Evolutionary conservation across 2,113 vertebrate species (phyloP).

Genomic region (Chrysemys picta): DNA sequence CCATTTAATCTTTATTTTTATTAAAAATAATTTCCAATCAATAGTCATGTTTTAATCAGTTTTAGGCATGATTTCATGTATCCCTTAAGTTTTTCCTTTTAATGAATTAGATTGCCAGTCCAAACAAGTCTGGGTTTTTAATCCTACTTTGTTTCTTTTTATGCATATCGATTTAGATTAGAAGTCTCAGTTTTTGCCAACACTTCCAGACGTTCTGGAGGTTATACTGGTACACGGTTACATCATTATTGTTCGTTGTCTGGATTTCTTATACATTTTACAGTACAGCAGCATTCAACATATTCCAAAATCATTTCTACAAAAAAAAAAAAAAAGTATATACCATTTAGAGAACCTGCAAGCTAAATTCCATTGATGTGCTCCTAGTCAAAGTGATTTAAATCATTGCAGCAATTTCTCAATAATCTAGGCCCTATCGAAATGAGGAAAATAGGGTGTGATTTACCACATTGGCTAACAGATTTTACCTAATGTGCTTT

Average conservation of each 20-base stretch:
- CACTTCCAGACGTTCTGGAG: conserved; percentile 62
- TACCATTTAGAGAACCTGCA: not conserved
- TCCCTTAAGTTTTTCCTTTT: conserved; percentile 39
- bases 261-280: conserved; percentile 51
- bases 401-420: not conserved
- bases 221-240: conserved; percentile 29
- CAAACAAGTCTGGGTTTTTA: conserved; percentile 59
- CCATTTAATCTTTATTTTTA: not conserved
- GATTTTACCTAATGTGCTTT: not conserved
- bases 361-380: not conserved
- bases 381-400: not conserved
- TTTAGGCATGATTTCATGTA: conserved; percentile 54
- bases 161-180: conserved; percentile 67
- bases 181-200: conserved; percentile 48
- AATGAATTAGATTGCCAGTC: conserved; percentile 60
- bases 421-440: not conserved
- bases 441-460: not conserved
- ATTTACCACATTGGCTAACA: not conserved
- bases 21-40: not conserved
- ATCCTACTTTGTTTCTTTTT: conserved; percentile 51
- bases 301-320: not conserved
- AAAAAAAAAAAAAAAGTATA: not conserved
- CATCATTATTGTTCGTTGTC: conserved; percentile 61
- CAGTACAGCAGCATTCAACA: not conserved
- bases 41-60: conserved; percentile 9